phyloP scores from a whole-genome alignment of 1,140 invertebrate genomes.

The Tribolium castaneum region DNA sequence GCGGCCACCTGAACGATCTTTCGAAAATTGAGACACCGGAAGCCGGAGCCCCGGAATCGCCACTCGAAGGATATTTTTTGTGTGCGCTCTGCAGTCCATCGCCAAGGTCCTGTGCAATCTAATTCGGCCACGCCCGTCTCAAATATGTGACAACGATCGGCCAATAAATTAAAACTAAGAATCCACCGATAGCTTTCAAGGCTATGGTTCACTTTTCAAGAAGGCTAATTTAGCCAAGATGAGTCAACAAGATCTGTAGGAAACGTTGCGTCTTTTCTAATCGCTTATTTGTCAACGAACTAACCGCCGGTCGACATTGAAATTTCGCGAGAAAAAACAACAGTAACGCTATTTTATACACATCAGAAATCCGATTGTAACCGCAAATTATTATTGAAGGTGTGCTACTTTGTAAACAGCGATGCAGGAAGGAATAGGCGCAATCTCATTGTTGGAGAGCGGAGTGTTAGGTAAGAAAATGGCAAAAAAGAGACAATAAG shows the following conservation, averaged over 20 bases:
- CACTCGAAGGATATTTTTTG: too few relatives aligned
- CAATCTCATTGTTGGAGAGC: constrained; percentile 1
- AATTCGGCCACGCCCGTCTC: constrained; percentile 16
- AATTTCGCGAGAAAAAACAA: constrained; percentile 17
- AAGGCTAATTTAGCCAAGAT: constrained; percentile 29
- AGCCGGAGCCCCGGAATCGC: neutral
- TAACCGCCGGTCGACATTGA: constrained; percentile 44
- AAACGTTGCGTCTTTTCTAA: constrained; percentile 27
- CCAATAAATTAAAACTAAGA: constrained; percentile 39
- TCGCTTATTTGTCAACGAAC: constrained; percentile 37
- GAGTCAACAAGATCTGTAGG: constrained; percentile 35
- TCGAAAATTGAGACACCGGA: neutral
- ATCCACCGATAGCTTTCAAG: constrained; percentile 33
- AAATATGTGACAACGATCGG: constrained; percentile 32
- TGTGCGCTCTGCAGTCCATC: too few relatives aligned
- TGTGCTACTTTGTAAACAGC: constrained; percentile 35
- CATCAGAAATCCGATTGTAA: constrained; percentile 30
- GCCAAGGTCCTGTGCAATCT: constrained; percentile 28
- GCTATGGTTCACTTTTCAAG: constrained; percentile 34
- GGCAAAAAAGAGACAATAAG: neutral
- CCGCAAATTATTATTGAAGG: constrained; percentile 32
- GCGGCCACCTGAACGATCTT: neutral
- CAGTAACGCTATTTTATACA: constrained; percentile 27
- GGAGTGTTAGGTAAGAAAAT: neutral
- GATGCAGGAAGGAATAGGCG: constrained; percentile 23